These are phyloP conservation scores for Nycticorax nycticorax DNA, from an alignment of 2,113 vertebrate species.

Conservation along the genomic window DNA sequence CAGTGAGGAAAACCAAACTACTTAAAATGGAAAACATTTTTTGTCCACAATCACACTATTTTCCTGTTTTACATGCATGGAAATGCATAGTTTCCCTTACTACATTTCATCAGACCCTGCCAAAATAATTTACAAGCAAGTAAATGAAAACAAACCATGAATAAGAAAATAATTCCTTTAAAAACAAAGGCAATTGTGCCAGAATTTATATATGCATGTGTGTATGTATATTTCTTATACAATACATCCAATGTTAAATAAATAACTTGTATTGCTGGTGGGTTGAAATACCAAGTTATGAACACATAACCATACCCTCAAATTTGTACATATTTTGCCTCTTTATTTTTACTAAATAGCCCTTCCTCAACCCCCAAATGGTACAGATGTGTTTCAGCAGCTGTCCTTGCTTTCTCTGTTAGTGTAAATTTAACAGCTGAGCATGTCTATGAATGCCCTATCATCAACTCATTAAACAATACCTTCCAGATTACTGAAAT, in stretches of 20 bases:
- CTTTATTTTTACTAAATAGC: not conserved
- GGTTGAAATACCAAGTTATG: not conserved
- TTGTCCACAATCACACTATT: slow-evolving; percentile 9
- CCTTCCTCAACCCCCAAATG: not conserved
- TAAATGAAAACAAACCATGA: slow-evolving; percentile 27
- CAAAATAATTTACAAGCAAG: slow-evolving; percentile 41
- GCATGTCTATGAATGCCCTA: not conserved
- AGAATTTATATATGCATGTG: not conserved
- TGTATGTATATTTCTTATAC: not conserved
- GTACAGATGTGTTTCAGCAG: not conserved
- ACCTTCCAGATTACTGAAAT: not conserved
- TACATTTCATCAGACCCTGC: not conserved
- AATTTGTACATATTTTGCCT: not conserved
- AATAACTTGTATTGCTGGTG: not conserved
- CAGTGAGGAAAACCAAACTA: slow-evolving; percentile 30
- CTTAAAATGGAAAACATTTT: slow-evolving; percentile 17
- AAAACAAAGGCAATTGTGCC: slow-evolving; percentile 48
- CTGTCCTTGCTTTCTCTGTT: not conserved
- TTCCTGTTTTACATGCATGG: slow-evolving; percentile 15
- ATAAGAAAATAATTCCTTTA: slow-evolving; percentile 3
- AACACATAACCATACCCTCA: not conserved
- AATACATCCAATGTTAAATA: not conserved
- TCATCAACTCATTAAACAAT: not conserved
- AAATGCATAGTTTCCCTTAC: slow-evolving; percentile 26
- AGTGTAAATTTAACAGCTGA: not conserved